Base-by-base conservation (phyloP, 2,888 invertebrate species). In the Teleiodes luculella region DNA sequence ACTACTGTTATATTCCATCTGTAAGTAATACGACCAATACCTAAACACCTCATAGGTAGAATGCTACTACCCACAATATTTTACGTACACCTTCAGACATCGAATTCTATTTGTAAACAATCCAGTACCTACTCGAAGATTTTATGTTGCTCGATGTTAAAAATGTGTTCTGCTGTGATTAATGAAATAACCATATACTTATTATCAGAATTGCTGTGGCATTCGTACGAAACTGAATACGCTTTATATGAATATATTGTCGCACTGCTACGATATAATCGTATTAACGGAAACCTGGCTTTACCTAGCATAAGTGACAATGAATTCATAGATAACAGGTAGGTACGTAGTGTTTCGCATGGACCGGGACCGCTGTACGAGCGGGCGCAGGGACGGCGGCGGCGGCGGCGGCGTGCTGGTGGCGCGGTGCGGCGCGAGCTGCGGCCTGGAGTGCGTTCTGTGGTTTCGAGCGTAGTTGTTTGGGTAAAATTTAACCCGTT, bases 211-310 rank as follows among this genome's bases (percentile, higher is more conserved):
- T 31, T 46, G 52, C 14, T 16, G 55, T 8, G 59, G 59, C 2
- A 31, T 55, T 1, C 37, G 59, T 37, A 59, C 57, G 11, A 59
- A 57, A 52, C 13, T 48, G 5, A 45, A 57, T n/a, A 57, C 52
- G 0, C 10, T 59, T 8, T 54, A 48, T 31, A 46, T 50, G 36
- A 57, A 57, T 14, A 52, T 57, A 10, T 16, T 57, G n/a, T 30
- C 35, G 1, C 16, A 57, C 43, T 35, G 6, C 37, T 60, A 24
- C 6, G 24, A 24, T 6, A 24, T 24, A 24, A 24, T 24, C 24
- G 24, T 24, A 24, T 24, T 24, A 1, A 55, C 58, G 0, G 58
- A 60, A 43, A 60, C 60, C 5, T 58, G 60, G 55, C 37, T 58
- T 8, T 28, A 8, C 43, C 50, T 28, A 36, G 13, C 18, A 57